Percentiles rank a stretch among this genome's conserved stretches.
Conservation (phyloP, 2,888 invertebrate genomes). For the Nymphalis polychloros region DNA sequence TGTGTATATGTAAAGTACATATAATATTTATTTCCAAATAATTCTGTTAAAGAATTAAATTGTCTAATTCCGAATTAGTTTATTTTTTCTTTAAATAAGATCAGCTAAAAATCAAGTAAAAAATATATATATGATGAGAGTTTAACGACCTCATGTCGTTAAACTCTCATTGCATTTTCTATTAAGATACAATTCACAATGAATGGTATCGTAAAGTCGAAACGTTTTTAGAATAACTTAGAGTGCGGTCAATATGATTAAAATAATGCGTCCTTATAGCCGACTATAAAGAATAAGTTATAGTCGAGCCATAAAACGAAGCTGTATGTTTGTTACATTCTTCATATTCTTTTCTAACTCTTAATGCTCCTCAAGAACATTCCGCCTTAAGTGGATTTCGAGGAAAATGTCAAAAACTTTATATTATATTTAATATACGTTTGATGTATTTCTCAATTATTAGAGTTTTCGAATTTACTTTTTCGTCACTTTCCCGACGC, state of each 20-base stretch:
- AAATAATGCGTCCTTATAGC: constrained; percentile 1
- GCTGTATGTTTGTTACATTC: not conserved
- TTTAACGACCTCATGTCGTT: no score
- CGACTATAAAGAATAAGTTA: constrained; percentile 6
- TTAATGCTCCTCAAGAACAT: constrained; percentile 1
- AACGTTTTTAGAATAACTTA: constrained; percentile 5
- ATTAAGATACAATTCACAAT: not conserved
- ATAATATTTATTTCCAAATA: no score
- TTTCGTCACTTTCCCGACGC: no score
- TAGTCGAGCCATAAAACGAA: constrained; percentile 1
- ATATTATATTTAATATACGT: not conserved
- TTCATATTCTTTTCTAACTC: not conserved
- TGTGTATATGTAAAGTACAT: no score
- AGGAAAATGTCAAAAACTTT: not conserved
- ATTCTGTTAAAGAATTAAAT: no score
- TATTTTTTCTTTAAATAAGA: no score
- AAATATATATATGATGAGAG: no score
- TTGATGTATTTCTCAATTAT: not conserved
- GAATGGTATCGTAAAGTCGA: not conserved
- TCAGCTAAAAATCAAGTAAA: no score
- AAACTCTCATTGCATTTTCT: not conserved
- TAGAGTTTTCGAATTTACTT: no score
- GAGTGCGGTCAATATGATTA: constrained; percentile 2
- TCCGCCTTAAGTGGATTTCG: not conserved
- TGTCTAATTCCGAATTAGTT: no score